Conservation (phyloP, 2,113 vertebrate genomes). For the Anthoscopus minutus region DNA sequence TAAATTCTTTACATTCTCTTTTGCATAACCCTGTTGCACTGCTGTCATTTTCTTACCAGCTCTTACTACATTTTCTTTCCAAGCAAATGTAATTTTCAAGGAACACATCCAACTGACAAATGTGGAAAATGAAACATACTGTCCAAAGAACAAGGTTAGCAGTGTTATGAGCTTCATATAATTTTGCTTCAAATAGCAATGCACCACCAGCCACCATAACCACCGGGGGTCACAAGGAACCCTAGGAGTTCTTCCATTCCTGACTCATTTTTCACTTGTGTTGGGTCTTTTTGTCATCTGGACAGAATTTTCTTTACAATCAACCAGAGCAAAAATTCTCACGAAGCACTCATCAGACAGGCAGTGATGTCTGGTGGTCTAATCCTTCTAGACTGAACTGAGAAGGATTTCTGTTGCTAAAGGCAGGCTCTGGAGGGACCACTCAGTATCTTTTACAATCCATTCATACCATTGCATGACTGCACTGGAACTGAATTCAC, state of each 20-base stretch:
- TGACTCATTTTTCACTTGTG: not conserved
- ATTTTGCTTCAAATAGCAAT: not conserved
- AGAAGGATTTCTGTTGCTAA: not conserved
- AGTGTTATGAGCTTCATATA: not conserved
- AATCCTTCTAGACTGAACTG: not conserved
- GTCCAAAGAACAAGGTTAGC: not conserved
- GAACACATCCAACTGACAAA: not conserved
- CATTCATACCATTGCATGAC: not conserved
- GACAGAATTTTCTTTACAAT: not conserved
- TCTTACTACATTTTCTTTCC: not conserved
- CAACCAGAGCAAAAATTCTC: not conserved
- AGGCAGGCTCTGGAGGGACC: not conserved
- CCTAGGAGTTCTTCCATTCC: not conserved
- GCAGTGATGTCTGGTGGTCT: not conserved
- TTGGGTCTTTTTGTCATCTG: not conserved
- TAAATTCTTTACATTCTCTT: not conserved
- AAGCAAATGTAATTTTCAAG: not conserved
- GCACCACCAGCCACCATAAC: not conserved
- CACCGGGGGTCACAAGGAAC: not conserved
- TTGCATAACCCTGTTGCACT: not conserved
- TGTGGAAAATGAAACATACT: not conserved
- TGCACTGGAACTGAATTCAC: not conserved
- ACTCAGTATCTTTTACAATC: accelerated
- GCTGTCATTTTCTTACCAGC: not conserved
- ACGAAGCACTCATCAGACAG: not conserved